phyloP scores from a whole-genome alignment of 2,113 vertebrate species.

The Diphyllodes magnificus region DNA sequence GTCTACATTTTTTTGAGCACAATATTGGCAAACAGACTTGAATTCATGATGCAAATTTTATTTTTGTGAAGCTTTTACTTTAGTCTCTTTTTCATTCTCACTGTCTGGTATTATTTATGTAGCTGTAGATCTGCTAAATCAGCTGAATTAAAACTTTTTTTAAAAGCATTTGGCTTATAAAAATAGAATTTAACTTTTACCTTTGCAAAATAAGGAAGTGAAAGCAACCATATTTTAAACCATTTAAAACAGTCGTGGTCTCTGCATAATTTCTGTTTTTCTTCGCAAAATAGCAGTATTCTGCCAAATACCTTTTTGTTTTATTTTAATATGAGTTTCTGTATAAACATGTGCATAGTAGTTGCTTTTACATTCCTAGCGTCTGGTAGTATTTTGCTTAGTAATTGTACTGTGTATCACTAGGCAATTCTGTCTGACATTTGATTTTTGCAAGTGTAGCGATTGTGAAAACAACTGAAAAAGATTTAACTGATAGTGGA shows the following conservation, averaged over 20 bases:
- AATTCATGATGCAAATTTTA: background rate
- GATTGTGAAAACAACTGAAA: background rate
- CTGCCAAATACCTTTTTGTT: background rate
- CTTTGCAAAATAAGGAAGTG: background rate
- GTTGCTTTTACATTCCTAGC: background rate
- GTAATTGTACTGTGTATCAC: background rate
- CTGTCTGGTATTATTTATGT: background rate
- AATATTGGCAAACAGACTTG: background rate
- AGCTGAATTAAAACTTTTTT: conserved; percentile 11
- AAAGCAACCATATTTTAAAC: background rate
- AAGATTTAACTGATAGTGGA: background rate
- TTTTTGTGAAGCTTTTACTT: background rate
- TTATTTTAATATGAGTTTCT: background rate
- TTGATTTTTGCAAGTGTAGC: background rate
- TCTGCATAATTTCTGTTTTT: background rate
- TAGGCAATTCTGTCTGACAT: background rate
- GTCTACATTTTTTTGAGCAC: background rate
- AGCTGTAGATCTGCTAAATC: background rate
- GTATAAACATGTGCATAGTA: background rate
- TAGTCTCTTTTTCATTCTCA: background rate
- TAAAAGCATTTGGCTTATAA: background rate
- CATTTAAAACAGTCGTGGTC: background rate
- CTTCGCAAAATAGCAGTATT: background rate
- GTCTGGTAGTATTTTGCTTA: conserved; percentile 4
- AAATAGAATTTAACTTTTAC: background rate